Base-by-base conservation (phyloP, 2,113 vertebrate species). In the Siphamia tubifer region DNA sequence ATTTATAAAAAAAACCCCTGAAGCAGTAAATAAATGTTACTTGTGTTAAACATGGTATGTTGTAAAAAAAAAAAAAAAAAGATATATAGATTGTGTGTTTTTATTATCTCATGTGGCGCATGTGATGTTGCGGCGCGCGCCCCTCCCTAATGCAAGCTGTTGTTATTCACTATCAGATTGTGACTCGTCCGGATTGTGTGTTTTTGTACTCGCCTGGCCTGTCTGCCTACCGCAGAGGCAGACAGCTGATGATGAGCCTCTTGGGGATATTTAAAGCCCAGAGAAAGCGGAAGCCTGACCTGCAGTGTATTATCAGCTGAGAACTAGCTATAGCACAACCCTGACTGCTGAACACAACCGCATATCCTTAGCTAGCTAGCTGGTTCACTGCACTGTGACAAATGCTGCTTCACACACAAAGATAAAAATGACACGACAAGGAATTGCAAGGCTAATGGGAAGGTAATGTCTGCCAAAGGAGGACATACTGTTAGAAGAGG, bases 241-340 rank as follows among this genome's bases (percentile, higher is more conserved):
- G 54, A 24, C 68, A 23, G 71, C 64, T 54, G 70, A 57, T 19
- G 74, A 55, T 58, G 81, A 67, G 45, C 19, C 48, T 31, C 40
- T 3, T 44, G 69, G 43, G 61, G 4, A 32, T 30, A 32, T 81
- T 81, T 82, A 83, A 77, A 79, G 56, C 60, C 28, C 30, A 0
- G 35, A 20, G 44, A 28, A 74, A 76, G 70, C 76, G 76, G 81
- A 83, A 84, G 71, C 23, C 23, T 25, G 60, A 48, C 13, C 72
- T 31, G 65, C 34, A 24, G 36, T 20, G 19, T 25, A 55, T 54
- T 60, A 21, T 61, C 71, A 68, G 55, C 76, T 62, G 43, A 20
- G 43, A 8, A 19, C 27, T 35, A n/a, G 55, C 57, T 49, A 53
- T 58, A 76, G 57, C 63, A 21, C 25, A 4, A 17, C 7, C 20